Percentiles rank a stretch among this genome's conserved stretches.
phyloP scores from a whole-genome alignment of 2,888 invertebrate species.

The Crematogaster levior region DNA sequence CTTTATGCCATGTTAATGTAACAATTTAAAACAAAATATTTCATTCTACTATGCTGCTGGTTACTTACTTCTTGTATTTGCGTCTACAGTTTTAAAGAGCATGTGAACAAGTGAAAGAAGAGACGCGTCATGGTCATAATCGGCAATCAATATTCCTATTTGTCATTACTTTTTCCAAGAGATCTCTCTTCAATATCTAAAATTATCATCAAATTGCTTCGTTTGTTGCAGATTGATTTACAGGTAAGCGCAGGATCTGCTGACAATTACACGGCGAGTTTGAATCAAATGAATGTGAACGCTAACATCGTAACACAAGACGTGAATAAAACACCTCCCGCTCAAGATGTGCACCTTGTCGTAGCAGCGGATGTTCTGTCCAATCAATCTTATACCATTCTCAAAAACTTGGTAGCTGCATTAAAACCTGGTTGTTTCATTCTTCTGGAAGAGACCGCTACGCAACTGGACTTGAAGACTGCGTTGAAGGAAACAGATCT shows the following conservation, averaged over 20 bases:
- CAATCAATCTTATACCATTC: constrained; percentile 86
- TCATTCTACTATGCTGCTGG: background rate
- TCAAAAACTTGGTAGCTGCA: constrained; percentile 88
- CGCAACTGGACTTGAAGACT: constrained; percentile 72
- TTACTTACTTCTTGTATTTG: background rate
- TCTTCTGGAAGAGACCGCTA: constrained; percentile 90
- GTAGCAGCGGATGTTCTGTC: constrained; percentile 89
- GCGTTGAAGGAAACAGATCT: constrained; percentile 84
- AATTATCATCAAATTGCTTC: background rate
- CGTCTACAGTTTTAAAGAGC: background rate
- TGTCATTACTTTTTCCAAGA: background rate
- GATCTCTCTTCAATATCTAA: background rate
- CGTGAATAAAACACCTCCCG: constrained; percentile 87
- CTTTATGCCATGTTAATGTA: background rate
- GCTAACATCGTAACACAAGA: constrained; percentile 90
- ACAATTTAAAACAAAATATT: background rate
- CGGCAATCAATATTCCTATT: background rate
- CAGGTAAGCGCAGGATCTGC: constrained; percentile 87
- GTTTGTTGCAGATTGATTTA: constrained; percentile 86
- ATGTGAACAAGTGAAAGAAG: no score
- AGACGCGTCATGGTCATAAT: background rate
- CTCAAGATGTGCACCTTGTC: constrained; percentile 90
- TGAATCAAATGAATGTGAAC: constrained; percentile 88
- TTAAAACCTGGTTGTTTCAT: constrained; percentile 91
- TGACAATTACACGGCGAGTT: constrained; percentile 87